Evolutionary conservation across 2,113 vertebrate genomes (phyloP).

Genomic region (Brachyhypopomus occidentalis): DNA sequence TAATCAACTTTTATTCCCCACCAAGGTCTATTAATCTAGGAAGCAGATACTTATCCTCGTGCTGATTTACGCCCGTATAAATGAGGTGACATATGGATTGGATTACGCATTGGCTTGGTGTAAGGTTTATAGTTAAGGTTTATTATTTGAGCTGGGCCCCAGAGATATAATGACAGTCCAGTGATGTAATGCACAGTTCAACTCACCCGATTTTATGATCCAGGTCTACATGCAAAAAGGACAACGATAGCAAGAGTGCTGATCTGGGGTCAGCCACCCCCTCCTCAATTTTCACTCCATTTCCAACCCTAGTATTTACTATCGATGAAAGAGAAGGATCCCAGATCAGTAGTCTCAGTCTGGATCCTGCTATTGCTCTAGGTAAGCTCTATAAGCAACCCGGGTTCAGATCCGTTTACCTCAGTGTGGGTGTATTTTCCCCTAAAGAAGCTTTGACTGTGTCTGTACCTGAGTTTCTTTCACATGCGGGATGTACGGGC

Average conservation of each 20-base stretch:
- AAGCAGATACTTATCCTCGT: conserved; percentile 65
- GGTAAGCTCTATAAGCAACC: background rate
- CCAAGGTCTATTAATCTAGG: conserved; percentile 70
- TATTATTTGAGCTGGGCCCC: conserved; percentile 56
- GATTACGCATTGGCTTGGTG: conserved; percentile 64
- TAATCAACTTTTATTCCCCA: conserved; percentile 63
- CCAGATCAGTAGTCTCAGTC: background rate
- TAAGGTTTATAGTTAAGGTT: conserved; percentile 68
- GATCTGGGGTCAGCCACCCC: background rate
- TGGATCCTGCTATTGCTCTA: background rate
- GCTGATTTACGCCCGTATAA: conserved; percentile 74
- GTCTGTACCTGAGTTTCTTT: too few relatives aligned
- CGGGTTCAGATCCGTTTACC: background rate
- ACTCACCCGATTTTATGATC: conserved; percentile 37
- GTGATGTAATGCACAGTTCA: conserved; percentile 55
- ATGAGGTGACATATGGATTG: conserved; percentile 70
- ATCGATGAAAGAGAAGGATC: background rate
- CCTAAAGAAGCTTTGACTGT: too few relatives aligned
- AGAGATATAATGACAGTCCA: conserved; percentile 41
- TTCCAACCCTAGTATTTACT: background rate
- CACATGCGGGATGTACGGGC: background rate
- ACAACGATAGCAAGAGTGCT: too few relatives aligned
- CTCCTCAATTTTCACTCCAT: background rate
- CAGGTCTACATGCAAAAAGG: background rate
- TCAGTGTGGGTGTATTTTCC: conserved; percentile 1